Base-by-base conservation (phyloP, 2,797 vertebrate species). In the Rhodeus uyekii region DNA sequence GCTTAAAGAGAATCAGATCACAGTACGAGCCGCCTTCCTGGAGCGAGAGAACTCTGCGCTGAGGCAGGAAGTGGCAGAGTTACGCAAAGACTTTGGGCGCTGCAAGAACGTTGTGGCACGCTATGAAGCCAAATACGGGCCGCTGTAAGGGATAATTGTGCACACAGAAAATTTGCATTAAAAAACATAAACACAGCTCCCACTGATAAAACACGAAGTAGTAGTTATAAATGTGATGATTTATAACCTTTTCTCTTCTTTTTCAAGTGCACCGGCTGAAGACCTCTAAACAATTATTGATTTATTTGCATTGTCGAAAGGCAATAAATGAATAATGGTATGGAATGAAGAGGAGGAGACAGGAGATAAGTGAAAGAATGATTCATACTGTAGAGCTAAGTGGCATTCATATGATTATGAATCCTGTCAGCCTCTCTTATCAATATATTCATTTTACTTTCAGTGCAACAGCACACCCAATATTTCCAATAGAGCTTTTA, bases 1-100 rank as follows among this genome's bases (percentile, higher is more conserved):
- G 14, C 86, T 99, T 84, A 99, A 99, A 92, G 98, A 99, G 90
- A 99, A 99, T 85, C 98, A 99, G 94, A 99, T 99, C 93, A 97
- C 97, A 0, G 97, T 99, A 82, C 94, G 98, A 78, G 97, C 98
- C 0, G 96, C 97, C 42, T 99, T 99, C 89, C 94, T 99, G 61
- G 97, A 99, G 94, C 96, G 96, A 0, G 98, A 99, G 92, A 99
- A 99, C 63, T 86, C 93, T 0, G 98, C 94, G 32, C 92, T 99
- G 92, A 93, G 97, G 86, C 92, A 94, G 61, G 97, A 99, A 91
- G 96, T 99, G 5, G 96, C 95, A 0, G 97, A 99, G 84, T 92
- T 99, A n/a, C 95, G 97, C 90, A 97, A 97, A 91, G 96, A 98
- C 76, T 95, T 96, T 87, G 91, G 95, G 85, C 94, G 93, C 82